A percentile compares a stretch with the other conserved stretches of the same genome.
These are phyloP conservation scores for Ips nitidus DNA, from an alignment of 1,140 invertebrate genomes.

Conservation along the genomic window DNA sequence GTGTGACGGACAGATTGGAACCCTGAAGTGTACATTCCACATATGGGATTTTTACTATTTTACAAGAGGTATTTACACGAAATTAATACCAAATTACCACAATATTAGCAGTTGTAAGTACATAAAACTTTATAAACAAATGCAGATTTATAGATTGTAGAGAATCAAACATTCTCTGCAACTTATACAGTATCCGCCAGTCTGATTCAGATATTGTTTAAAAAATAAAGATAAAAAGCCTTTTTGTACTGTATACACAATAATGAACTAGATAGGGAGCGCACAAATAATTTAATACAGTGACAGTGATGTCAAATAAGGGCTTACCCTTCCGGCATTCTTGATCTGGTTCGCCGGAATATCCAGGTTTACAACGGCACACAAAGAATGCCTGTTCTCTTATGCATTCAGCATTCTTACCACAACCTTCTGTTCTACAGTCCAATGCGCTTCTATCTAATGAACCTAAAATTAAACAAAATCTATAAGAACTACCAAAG, in stretches of 20 bases:
- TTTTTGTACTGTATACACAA: slow-evolving; percentile 50
- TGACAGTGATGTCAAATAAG: slow-evolving; percentile 3
- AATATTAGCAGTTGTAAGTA: background rate
- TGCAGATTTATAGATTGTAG: background rate
- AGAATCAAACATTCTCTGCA: too few relatives aligned
- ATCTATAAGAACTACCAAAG: background rate
- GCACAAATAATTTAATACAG: slow-evolving; percentile 14
- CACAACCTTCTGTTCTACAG: slow-evolving; percentile 80
- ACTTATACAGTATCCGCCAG: too few relatives aligned
- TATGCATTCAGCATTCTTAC: slow-evolving; percentile 78
- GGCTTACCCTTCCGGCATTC: slow-evolving; percentile 78
- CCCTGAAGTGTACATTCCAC: slow-evolving; percentile 64
- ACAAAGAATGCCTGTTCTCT: slow-evolving; percentile 76
- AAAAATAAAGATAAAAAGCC: slow-evolving; percentile 14
- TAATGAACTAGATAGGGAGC: slow-evolving; percentile 29
- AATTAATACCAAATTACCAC: slow-evolving; percentile 35
- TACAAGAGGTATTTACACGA: slow-evolving; percentile 39
- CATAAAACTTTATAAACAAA: background rate
- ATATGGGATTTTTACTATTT: slow-evolving; percentile 43
- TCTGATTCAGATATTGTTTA: too few relatives aligned
- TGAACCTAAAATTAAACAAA: slow-evolving; percentile 57
- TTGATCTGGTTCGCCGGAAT: slow-evolving; percentile 70
- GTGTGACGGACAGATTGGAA: slow-evolving; percentile 61
- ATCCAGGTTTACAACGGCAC: slow-evolving; percentile 77
- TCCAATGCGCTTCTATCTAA: slow-evolving; percentile 67